These are phyloP conservation scores for Ferrisia virgata DNA, from an alignment of 2,888 invertebrate genomes.

Conservation along the genomic window DNA sequence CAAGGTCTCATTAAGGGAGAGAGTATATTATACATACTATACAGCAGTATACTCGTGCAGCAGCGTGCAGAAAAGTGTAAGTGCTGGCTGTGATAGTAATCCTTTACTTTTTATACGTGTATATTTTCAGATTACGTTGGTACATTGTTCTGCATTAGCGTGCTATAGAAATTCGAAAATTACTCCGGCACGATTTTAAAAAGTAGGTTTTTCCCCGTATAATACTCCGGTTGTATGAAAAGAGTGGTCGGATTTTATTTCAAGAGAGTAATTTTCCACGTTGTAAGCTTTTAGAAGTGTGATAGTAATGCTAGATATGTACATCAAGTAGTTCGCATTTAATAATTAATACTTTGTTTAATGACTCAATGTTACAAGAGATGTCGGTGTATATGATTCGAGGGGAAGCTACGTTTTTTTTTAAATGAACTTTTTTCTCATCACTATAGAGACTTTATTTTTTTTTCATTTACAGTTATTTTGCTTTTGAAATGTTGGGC, in stretches of 20 bases:
- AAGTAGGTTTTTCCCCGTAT: not conserved
- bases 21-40: no score
- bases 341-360: constrained; percentile 25
- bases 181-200: not conserved
- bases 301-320: not conserved
- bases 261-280: constrained; percentile 10
- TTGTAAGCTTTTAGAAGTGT: constrained; percentile 11
- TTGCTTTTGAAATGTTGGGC: not conserved
- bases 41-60: not conserved
- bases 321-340: not conserved
- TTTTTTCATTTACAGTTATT: not conserved
- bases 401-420: not conserved
- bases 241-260: constrained; percentile 4
- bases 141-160: constrained; percentile 15
- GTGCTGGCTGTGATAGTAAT: constrained; percentile 13
- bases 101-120: not conserved
- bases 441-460: not conserved
- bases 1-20: constrained; percentile 41
- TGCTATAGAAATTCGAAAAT: constrained; percentile 22
- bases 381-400: not conserved
- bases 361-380: not conserved
- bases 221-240: not conserved
- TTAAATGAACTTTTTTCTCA: not conserved
- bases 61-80: constrained; percentile 5
- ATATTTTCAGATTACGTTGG: not conserved